Conservation (phyloP, 1,140 invertebrate genomes). For the Hylyphantes graminicola region DNA sequence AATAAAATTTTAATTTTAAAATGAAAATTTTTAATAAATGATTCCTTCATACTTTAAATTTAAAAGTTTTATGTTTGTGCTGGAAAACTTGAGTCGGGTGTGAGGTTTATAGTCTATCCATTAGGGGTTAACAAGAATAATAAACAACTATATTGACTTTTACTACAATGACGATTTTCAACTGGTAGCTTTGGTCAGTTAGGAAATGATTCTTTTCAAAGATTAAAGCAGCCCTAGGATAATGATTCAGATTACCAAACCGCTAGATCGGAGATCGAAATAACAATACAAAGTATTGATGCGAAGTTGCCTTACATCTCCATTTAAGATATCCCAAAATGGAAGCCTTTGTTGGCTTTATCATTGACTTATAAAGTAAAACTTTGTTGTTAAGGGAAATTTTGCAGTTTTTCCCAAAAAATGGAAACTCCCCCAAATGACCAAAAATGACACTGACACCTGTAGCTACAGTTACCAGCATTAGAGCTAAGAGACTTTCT, state of each 20-base stretch:
- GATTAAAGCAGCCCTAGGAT: background rate
- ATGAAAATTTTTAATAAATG: background rate
- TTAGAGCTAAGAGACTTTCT: background rate
- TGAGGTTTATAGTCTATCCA: background rate
- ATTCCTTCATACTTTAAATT: background rate
- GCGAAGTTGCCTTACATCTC: too few species aligned
- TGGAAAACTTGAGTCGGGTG: background rate
- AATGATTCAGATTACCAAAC: too few species aligned
- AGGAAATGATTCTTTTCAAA: background rate
- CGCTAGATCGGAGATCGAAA: too few species aligned
- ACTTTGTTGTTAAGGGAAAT: background rate
- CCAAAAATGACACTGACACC: background rate
- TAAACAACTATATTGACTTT: background rate
- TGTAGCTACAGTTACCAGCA: background rate
- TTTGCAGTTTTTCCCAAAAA: background rate
- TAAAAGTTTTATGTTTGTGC: background rate
- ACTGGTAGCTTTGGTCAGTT: background rate
- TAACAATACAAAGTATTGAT: too few species aligned
- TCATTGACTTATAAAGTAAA: too few species aligned
- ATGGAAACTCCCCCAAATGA: background rate
- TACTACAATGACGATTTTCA: background rate
- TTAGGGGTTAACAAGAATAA: background rate
- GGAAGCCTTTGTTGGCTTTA: background rate
- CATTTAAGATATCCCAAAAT: background rate
- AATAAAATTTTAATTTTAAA: background rate